A percentile compares a stretch with the other conserved stretches of the same genome.
These are phyloP conservation scores for Stegodyphus dumicola DNA, from an alignment of 1,140 invertebrate genomes.

Conservation along the genomic window DNA sequence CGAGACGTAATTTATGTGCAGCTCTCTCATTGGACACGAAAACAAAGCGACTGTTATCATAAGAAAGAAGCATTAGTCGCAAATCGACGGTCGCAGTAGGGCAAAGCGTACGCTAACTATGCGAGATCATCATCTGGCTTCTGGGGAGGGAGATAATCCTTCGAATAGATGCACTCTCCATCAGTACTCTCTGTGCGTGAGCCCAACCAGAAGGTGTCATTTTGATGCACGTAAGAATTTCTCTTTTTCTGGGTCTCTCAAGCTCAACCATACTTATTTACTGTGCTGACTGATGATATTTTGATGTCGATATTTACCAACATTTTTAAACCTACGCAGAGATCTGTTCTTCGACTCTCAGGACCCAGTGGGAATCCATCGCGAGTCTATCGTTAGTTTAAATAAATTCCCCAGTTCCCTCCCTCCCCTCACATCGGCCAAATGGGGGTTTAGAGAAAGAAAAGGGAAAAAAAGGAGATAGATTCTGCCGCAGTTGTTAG, in stretches of 20 bases:
- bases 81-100: constrained; percentile 27
- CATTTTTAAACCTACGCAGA: background rate
- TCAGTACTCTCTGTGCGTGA: background rate
- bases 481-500: background rate
- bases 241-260: background rate
- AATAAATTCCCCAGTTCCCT: background rate
- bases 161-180: constrained; percentile 27
- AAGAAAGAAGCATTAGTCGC: constrained; percentile 42
- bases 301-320: constrained; percentile 4
- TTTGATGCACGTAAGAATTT: background rate
- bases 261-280: background rate
- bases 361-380: background rate
- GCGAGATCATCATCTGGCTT: constrained; percentile 34
- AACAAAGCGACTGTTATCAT: constrained; percentile 18
- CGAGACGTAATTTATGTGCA: constrained; percentile 32
- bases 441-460: background rate
- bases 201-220: constrained; percentile 31
- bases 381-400: constrained; percentile 4
- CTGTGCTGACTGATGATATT: constrained; percentile 11
- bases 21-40: constrained; percentile 23
- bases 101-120: constrained; percentile 30
- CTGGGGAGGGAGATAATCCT: constrained; percentile 29
- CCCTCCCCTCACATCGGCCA: background rate
- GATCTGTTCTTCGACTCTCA: background rate
- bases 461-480: background rate